These are phyloP conservation scores for Natrix natrix DNA, from an alignment of 2,797 vertebrate genomes.

Conservation along the genomic window DNA sequence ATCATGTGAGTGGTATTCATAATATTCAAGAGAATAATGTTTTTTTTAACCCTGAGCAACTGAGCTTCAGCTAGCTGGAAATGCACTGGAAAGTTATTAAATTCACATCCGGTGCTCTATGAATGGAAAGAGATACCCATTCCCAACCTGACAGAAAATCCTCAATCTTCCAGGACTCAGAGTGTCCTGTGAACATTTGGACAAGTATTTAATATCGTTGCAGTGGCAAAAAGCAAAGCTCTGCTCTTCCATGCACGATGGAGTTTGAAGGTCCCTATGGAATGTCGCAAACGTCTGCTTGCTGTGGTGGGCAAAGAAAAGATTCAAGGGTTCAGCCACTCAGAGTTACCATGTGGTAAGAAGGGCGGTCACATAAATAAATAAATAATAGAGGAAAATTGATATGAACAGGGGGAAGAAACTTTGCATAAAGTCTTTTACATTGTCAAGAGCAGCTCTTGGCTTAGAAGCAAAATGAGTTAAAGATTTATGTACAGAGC, in stretches of 20 bases:
- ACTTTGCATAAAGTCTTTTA: not conserved
- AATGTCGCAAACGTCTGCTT: not conserved
- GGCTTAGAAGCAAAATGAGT: not conserved
- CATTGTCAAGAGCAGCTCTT: not conserved
- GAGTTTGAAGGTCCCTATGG: not conserved
- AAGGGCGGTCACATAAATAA: not conserved
- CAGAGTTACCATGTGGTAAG: not conserved
- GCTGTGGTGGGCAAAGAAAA: not conserved
- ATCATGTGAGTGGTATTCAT: not conserved
- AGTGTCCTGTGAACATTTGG: too few species aligned
- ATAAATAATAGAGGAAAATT: not conserved
- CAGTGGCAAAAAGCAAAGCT: not conserved
- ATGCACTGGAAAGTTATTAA: not conserved
- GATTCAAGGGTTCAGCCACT: not conserved
- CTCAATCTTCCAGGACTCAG: not conserved
- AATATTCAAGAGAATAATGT: not conserved
- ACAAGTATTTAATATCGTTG: not conserved
- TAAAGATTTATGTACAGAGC: not conserved
- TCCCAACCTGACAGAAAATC: not conserved
- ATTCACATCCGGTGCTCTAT: not conserved
- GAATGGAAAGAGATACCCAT: not conserved
- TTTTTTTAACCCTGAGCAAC: not conserved
- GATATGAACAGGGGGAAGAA: not conserved
- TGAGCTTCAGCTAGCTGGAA: not conserved
- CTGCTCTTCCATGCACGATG: not conserved